Evolutionary conservation across 2,888 invertebrate species (phyloP), one percentile per base, ranked within the genome.

Genomic region (Leucophora obtusa): DNA sequence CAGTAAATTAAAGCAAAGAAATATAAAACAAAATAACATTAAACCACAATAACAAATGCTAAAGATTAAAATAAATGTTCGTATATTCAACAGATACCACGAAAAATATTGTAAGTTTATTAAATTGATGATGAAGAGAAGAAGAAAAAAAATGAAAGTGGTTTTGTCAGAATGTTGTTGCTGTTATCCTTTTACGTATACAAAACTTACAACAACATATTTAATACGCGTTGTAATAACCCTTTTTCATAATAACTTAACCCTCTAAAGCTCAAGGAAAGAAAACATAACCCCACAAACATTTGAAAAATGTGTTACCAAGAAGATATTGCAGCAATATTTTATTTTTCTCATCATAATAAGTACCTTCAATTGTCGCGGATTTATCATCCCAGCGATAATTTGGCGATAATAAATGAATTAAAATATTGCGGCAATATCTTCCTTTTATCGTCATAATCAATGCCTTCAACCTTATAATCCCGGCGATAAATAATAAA

Each of bases 91-190:
- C 38, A 33, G 15, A 63, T 59, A 58, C 50, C 17, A 35, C 9
- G 53, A 47, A 74, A 68, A 60, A 62, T n/a, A n/a, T n/a, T 24
- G 6, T 43, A 33, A 66, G 58, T 38, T 58, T 51, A 38, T 68
- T 60, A 17, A 43, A 15, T 28, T 51, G 2, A 9, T 18, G 28
- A 1, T 54, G 11, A 54, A 6, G 3, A 53, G 10, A 11, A 54
- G 28, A 18, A 28, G 3, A 17, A 54, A 81, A 81, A 81, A 81
- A 80, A 58, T 66, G 81, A 81, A 81, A 81, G 81, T 81, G 81
- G 81, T 74, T 81, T 81, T 66, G 63, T 69, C 58, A 58, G 43
- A n/a, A 51, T 66, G 43, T 56, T 56, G 66, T 65, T 73, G 58
- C 56, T 73, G 53, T 66, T 66, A 66, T 66, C 54, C 54, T 53